Percentiles rank a stretch among this genome's conserved stretches.
Evolutionary conservation across 2,888 invertebrate genomes (phyloP).

Genomic region (Schizotus pectinicornis): DNA sequence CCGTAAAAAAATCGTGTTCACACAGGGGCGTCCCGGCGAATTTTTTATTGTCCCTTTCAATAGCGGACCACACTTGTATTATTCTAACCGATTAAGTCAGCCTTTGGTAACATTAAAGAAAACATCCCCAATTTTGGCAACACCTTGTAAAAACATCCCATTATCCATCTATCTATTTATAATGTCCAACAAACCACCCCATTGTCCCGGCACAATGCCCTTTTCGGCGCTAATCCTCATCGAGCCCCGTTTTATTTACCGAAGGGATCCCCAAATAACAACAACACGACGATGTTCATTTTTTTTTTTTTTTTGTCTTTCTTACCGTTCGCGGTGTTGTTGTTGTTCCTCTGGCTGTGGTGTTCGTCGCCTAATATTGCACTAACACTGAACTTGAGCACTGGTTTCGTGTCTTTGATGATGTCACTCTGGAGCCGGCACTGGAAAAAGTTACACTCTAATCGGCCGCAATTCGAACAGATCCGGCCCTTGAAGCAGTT

Average conservation of each 20-base stretch:
- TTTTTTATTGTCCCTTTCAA: conserved; percentile 1
- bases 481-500: conserved; percentile 55
- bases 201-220: conserved; percentile 18
- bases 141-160: conserved; percentile 57
- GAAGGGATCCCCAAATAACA: conserved; percentile 36
- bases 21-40: not conserved
- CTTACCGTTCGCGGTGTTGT: conserved; percentile 39
- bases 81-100: conserved; percentile 30
- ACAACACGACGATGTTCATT: conserved; percentile 5
- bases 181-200: conserved; percentile 41
- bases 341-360: conserved; percentile 50
- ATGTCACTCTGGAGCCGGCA: conserved; percentile 46
- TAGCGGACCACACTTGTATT: conserved; percentile 22
- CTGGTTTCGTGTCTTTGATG: conserved; percentile 67
- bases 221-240: conserved; percentile 13
- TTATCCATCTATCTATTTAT: conserved; percentile 54
- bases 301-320: not conserved
- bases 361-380: conserved; percentile 79
- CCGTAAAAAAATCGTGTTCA: too few relatives aligned
- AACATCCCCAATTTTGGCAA: conserved; percentile 42
- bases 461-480: conserved; percentile 64
- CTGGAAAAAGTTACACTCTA: conserved; percentile 62
- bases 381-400: conserved; percentile 91
- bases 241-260: conserved; percentile 39
- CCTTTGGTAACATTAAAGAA: conserved; percentile 16